Conservation (phyloP, 2,888 invertebrate genomes). For the Cordilura impudica region DNA sequence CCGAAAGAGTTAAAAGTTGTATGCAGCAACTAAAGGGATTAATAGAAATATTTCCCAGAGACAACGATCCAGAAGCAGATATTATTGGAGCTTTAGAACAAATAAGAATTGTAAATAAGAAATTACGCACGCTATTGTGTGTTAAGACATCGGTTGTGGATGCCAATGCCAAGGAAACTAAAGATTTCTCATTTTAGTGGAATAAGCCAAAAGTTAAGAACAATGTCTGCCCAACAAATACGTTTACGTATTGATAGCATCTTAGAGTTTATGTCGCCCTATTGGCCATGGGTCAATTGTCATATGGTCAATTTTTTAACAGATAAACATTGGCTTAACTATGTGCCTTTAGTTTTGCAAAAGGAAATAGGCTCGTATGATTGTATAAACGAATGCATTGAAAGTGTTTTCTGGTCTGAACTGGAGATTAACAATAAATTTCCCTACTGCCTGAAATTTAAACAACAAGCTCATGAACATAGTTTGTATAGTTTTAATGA, state of each 20-base stretch:
- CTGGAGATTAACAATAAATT: slow-evolving; percentile 40
- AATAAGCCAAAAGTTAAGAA: neutral
- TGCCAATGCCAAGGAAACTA: slow-evolving; percentile 7
- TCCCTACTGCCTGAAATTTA: slow-evolving; percentile 64
- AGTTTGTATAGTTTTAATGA: slow-evolving; percentile 65
- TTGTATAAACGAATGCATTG: slow-evolving; percentile 78
- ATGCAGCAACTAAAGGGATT: slow-evolving; percentile 81
- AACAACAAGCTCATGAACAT: slow-evolving; percentile 62
- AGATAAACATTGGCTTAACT: slow-evolving; percentile 82
- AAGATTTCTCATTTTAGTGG: slow-evolving; percentile 59
- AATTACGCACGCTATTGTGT: slow-evolving; percentile 82
- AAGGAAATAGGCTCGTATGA: slow-evolving; percentile 77
- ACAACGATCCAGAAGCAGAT: slow-evolving; percentile 83
- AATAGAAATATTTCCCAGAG: slow-evolving; percentile 83
- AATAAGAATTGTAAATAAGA: slow-evolving; percentile 84
- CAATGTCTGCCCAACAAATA: slow-evolving; percentile 68
- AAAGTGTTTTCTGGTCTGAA: slow-evolving; percentile 79
- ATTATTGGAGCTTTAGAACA: slow-evolving; percentile 81
- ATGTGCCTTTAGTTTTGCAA: slow-evolving; percentile 80
- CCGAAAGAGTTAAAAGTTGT: slow-evolving; percentile 80
- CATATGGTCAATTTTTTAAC: slow-evolving; percentile 89
- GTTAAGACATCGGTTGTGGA: neutral
- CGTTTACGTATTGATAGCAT: slow-evolving; percentile 79
- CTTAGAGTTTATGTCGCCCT: slow-evolving; percentile 80
- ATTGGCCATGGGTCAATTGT: slow-evolving; percentile 83